phyloP scores from a whole-genome alignment of 1,140 invertebrate genomes.

The Drosophila jambulina region DNA sequence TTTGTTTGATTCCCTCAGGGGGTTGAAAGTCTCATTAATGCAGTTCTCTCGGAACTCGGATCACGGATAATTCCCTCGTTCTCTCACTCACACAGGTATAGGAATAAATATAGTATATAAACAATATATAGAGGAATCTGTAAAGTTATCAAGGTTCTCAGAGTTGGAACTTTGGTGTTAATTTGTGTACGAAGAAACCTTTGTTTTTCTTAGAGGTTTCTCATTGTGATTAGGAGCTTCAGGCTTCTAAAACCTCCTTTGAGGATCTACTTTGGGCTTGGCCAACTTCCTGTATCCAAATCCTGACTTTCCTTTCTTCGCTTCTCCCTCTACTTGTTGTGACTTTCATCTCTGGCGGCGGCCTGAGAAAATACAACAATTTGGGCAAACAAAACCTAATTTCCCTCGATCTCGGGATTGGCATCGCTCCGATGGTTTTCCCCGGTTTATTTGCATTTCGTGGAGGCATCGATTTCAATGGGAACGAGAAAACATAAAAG shows the following conservation, averaged over 20 bases:
- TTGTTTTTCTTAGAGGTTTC: background rate
- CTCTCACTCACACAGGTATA: constrained; percentile 1
- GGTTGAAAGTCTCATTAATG: constrained; percentile 68
- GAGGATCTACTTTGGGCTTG: background rate
- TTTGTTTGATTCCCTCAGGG: constrained; percentile 25
- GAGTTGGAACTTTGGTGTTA: background rate
- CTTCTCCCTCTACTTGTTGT: background rate
- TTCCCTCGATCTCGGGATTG: constrained; percentile 28
- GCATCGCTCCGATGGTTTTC: constrained; percentile 11
- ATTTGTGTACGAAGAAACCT: background rate
- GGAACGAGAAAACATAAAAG: constrained; percentile 34
- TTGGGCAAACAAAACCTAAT: constrained; percentile 60
- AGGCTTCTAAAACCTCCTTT: background rate
- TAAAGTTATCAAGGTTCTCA: constrained; percentile 26
- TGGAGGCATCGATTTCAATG: constrained; percentile 70
- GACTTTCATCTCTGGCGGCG: constrained; percentile 64
- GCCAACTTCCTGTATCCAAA: constrained; percentile 53
- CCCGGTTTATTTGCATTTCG: constrained; percentile 64
- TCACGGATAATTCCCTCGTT: constrained; percentile 6
- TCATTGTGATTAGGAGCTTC: background rate
- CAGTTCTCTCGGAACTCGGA: constrained; percentile 6
- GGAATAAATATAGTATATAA: constrained; percentile 6
- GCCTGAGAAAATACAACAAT: constrained; percentile 73
- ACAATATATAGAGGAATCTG: constrained; percentile 6
- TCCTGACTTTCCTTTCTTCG: constrained; percentile 4